Evolutionary conservation across 2,113 vertebrate genomes (phyloP).

Genomic region (Hassar affinis): DNA sequence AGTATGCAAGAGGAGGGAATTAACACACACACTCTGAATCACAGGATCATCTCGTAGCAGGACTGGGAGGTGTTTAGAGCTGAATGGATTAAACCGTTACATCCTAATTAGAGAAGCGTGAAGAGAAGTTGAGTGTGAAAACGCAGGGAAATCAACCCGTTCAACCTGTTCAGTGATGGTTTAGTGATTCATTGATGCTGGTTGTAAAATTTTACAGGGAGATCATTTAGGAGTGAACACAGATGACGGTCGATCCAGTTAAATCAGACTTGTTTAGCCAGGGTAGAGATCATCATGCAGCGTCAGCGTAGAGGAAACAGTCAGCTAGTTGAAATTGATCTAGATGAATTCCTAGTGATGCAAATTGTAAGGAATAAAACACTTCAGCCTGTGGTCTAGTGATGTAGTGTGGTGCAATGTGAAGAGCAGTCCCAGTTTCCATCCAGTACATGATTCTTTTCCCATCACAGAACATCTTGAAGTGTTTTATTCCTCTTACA

Average conservation of each 20-base stretch:
- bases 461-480: background rate
- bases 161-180: background rate
- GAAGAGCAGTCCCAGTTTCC: background rate
- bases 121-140: background rate
- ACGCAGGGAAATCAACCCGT: background rate
- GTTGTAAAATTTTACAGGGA: conserved; percentile 15
- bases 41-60: conserved; percentile 34
- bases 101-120: conserved; percentile 45
- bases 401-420: background rate
- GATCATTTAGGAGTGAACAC: background rate
- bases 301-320: too few relatives aligned
- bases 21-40: conserved; percentile 14
- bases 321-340: background rate
- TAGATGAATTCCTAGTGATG: background rate
- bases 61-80: conserved; percentile 34
- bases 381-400: background rate
- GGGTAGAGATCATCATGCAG: background rate
- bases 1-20: conserved; percentile 42
- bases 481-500: background rate
- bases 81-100: conserved; percentile 47
- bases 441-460: background rate
- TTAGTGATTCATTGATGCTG: background rate
- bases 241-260: background rate
- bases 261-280: background rate
- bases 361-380: background rate